Percentiles rank a stretch among this genome's conserved stretches.
These are phyloP conservation scores for Himalopsyche anomala DNA, from an alignment of 2,888 invertebrate species.

Conservation along the genomic window DNA sequence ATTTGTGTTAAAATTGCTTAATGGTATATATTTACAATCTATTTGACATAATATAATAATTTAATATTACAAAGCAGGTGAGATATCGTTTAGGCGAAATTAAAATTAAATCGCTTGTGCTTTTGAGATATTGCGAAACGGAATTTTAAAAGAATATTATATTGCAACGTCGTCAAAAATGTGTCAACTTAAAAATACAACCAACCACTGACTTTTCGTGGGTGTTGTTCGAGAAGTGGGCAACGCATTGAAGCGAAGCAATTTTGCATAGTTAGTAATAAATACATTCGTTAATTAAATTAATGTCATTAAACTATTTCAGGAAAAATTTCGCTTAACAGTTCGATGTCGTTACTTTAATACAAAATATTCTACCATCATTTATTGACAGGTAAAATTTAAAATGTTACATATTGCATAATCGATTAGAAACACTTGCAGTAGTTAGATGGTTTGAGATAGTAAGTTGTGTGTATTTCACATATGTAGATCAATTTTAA, in stretches of 20 bases:
- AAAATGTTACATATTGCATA: too few relatives aligned
- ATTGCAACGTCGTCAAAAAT: slow-evolving; percentile 7
- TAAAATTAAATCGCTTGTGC: not conserved
- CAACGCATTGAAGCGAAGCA: not conserved
- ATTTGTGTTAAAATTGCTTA: not conserved
- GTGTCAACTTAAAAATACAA: slow-evolving; percentile 34
- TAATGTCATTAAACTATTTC: too few relatives aligned
- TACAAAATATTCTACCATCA: too few relatives aligned
- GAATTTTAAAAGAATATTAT: not conserved
- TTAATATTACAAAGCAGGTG: not conserved
- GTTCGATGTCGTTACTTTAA: too few relatives aligned
- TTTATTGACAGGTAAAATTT: too few relatives aligned
- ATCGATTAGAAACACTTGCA: too few relatives aligned
- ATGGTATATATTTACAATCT: not conserved
- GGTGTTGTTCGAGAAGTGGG: slow-evolving; percentile 1
- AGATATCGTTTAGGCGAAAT: slow-evolving; percentile 13
- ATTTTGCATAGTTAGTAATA: not conserved
- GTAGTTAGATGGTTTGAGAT: too few relatives aligned
- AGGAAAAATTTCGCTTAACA: too few relatives aligned
- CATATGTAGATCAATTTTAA: too few relatives aligned
- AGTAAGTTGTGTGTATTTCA: too few relatives aligned
- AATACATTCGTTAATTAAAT: too few relatives aligned
- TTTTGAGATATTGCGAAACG: not conserved
- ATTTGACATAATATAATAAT: not conserved
- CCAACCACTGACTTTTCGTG: not conserved